These are phyloP conservation scores for Palaemon carinicauda DNA, from an alignment of 1,140 invertebrate genomes.

Conservation along the genomic window DNA sequence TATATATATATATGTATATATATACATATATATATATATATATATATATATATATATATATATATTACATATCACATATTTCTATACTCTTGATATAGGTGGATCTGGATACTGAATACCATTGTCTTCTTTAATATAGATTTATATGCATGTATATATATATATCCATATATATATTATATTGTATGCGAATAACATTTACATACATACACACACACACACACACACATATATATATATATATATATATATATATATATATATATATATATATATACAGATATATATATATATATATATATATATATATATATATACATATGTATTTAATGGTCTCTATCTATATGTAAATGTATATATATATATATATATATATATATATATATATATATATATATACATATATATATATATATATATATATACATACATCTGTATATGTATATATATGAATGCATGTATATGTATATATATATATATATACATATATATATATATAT, in stretches of 20 bases:
- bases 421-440: not conserved
- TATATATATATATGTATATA: slow-evolving; percentile 8
- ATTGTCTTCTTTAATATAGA: too few species aligned
- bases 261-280: not conserved
- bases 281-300: not conserved
- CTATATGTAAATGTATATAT: not conserved
- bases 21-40: not conserved
- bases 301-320: not conserved
- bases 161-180: too few species aligned
- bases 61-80: too few species aligned
- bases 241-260: not conserved
- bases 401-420: not conserved
- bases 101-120: too few species aligned
- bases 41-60: not conserved
- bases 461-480: not conserved
- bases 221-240: not conserved
- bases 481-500: not conserved
- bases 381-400: too few species aligned
- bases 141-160: too few species aligned
- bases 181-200: too few species aligned
- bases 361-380: not conserved
- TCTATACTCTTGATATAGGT: too few species aligned
- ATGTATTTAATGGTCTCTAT: too few species aligned
- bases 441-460: not conserved
- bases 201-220: not conserved